These are phyloP conservation scores for Pycnonotus jocosus DNA, from an alignment of 2,113 vertebrate genomes.

Conservation along the genomic window DNA sequence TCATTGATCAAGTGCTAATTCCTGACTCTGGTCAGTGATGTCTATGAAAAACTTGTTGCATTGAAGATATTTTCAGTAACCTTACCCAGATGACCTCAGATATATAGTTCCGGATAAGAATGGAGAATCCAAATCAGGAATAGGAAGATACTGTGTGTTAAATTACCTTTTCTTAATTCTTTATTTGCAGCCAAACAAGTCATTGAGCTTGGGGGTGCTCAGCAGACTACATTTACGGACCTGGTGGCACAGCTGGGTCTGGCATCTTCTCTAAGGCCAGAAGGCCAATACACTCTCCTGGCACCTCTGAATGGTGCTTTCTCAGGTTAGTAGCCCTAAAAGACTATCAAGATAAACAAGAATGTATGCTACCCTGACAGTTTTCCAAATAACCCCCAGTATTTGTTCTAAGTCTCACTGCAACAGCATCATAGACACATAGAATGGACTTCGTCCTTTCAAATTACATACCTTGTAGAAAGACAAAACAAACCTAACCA, in stretches of 20 bases:
- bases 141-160: neutral
- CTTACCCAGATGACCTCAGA: neutral
- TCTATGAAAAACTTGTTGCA: neutral
- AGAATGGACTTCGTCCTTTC: neutral
- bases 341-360: neutral
- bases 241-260: slow-evolving; percentile 87
- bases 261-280: slow-evolving; percentile 74
- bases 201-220: slow-evolving; percentile 82
- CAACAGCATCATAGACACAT: neutral
- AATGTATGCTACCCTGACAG: neutral
- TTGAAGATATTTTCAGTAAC: neutral
- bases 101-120: neutral
- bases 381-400: neutral
- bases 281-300: slow-evolving; percentile 87
- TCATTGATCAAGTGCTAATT: slow-evolving; percentile 89
- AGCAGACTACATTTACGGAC: slow-evolving; percentile 86
- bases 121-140: neutral
- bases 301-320: slow-evolving; percentile 87
- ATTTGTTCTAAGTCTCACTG: neutral
- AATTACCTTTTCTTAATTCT: neutral
- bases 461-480: neutral
- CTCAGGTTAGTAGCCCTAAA: slow-evolving; percentile 75
- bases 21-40: slow-evolving; percentile 89
- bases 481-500: neutral
- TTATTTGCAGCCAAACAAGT: slow-evolving; percentile 88